A percentile compares a stretch with the other conserved stretches of the same genome.
Conservation (phyloP, 1,140 invertebrate species). For the Acyrthosiphon pisum region DNA sequence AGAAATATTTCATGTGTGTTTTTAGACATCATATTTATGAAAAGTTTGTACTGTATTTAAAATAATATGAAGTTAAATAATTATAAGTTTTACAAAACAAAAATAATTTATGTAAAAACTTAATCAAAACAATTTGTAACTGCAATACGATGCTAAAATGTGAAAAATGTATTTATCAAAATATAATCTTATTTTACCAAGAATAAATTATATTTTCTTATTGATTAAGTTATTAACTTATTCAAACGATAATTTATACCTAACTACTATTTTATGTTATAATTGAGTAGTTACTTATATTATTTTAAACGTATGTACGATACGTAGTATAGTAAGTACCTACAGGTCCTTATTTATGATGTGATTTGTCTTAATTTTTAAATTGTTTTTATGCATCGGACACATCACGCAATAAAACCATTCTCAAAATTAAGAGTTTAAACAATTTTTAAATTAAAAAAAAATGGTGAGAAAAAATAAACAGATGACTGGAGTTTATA, state of each 20-base stretch:
- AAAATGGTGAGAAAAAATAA: no score
- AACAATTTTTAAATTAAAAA: no score
- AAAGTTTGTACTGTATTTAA: background rate
- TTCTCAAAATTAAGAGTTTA: no score
- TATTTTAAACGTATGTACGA: background rate
- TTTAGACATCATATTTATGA: background rate
- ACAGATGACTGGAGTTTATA: no score
- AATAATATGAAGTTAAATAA: constrained; percentile 6
- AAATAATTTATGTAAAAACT: constrained; percentile 19
- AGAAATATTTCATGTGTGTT: background rate
- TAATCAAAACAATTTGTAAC: background rate
- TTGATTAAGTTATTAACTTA: background rate
- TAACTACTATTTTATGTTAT: background rate
- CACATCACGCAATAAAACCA: no score
- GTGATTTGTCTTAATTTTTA: no score
- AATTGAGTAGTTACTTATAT: no score
- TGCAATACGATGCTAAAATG: background rate
- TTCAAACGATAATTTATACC: background rate
- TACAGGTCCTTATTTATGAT: no score
- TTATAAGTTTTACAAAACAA: background rate
- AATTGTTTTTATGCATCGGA: no score
- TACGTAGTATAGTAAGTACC: no score
- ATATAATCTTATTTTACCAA: background rate
- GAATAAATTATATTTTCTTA: background rate
- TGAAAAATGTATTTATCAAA: background rate